These are phyloP conservation scores for Clivina fossor DNA, from an alignment of 2,888 invertebrate genomes.

Conservation along the genomic window DNA sequence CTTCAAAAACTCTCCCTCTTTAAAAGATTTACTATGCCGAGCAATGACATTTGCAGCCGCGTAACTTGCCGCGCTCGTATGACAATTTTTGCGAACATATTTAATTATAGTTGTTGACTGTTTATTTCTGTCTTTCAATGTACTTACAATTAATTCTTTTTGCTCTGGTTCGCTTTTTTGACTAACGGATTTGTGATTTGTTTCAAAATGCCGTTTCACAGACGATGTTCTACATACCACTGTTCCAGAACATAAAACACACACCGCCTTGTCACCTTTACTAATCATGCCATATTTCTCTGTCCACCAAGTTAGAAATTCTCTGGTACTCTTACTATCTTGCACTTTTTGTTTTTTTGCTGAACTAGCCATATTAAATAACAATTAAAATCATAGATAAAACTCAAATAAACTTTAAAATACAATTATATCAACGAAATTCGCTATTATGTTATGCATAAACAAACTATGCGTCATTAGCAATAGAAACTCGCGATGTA, in stretches of 20 bases:
- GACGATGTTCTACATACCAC: slow-evolving; percentile 40
- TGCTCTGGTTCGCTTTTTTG: slow-evolving; percentile 37
- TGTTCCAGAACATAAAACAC: slow-evolving; percentile 43
- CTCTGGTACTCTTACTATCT: slow-evolving; percentile 35
- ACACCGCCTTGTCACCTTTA: slow-evolving; percentile 44
- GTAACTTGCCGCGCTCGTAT: slow-evolving; percentile 38
- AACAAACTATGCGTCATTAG: slow-evolving; percentile 10
- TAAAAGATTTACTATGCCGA: slow-evolving; percentile 38
- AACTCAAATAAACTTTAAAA: not conserved
- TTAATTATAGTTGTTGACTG: slow-evolving; percentile 39
- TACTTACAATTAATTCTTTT: slow-evolving; percentile 40
- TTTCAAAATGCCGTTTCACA: slow-evolving; percentile 40
- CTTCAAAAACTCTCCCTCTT: slow-evolving; percentile 35
- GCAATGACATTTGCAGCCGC: slow-evolving; percentile 36
- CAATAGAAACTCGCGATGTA: slow-evolving; percentile 6
- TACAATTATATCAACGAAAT: not conserved
- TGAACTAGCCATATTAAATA: not conserved
- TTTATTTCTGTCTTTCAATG: slow-evolving; percentile 38
- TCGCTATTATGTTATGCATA: not conserved
- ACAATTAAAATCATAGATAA: not conserved
- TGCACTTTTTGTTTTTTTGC: not conserved
- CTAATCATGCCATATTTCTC: slow-evolving; percentile 44
- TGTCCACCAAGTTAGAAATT: slow-evolving; percentile 45
- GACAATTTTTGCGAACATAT: slow-evolving; percentile 38
- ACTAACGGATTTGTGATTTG: slow-evolving; percentile 37